phyloP scores from a whole-genome alignment of 2,113 vertebrate genomes.

The Corythoichthys intestinalis region DNA sequence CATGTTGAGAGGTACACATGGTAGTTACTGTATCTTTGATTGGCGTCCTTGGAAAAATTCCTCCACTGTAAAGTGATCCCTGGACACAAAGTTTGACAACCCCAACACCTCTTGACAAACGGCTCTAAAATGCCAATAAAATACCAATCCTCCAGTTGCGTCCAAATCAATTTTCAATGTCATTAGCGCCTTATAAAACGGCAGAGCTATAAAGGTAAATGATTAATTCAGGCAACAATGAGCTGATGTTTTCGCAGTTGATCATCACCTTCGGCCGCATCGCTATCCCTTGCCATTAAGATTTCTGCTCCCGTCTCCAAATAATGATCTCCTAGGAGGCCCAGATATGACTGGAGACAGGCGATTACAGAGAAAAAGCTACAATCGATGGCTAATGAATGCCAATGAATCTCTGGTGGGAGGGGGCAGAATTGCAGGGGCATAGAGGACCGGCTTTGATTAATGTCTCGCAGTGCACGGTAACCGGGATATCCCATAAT shows the following conservation, averaged over 20 bases:
- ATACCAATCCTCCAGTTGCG: not conserved
- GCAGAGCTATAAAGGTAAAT: not conserved
- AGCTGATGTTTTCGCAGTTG: slow-evolving; percentile 13
- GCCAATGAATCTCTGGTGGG: slow-evolving; percentile 55
- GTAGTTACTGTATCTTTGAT: not conserved
- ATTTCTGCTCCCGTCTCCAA: slow-evolving; percentile 26
- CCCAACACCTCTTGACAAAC: not conserved
- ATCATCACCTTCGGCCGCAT: slow-evolving; percentile 6
- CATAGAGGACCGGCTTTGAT: slow-evolving; percentile 56
- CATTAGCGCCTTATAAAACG: not conserved
- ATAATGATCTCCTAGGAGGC: slow-evolving; percentile 50
- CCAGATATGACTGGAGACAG: slow-evolving; percentile 43
- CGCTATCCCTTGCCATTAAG: slow-evolving; percentile 13
- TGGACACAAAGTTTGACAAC: not conserved
- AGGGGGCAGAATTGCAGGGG: slow-evolving; percentile 41
- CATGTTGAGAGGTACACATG: not conserved
- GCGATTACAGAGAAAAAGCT: slow-evolving; percentile 48
- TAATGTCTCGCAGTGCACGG: slow-evolving; percentile 51
- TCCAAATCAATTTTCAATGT: not conserved
- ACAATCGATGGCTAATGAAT: slow-evolving; percentile 63
- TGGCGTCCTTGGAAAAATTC: not conserved
- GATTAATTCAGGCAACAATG: not conserved
- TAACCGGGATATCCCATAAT: slow-evolving; percentile 53
- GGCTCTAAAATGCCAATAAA: slow-evolving; percentile 1
- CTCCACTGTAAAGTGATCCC: not conserved